A percentile compares a stretch with the other conserved stretches of the same genome.
These are phyloP conservation scores for Ptilodon capucinus DNA, from an alignment of 2,888 invertebrate species.

Conservation along the genomic window DNA sequence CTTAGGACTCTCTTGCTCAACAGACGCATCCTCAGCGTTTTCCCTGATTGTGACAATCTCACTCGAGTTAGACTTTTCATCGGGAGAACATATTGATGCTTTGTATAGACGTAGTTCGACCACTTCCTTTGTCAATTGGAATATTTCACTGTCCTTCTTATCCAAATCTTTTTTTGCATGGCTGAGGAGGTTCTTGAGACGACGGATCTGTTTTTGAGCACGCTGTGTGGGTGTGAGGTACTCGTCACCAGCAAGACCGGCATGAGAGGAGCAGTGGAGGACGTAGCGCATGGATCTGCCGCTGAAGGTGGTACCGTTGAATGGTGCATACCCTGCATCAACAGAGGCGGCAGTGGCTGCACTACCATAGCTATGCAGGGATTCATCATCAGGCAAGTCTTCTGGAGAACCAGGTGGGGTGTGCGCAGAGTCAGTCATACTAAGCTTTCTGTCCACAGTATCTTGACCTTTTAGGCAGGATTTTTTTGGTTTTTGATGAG, in stretches of 20 bases:
- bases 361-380: conserved; percentile 90
- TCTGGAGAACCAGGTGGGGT: conserved; percentile 85
- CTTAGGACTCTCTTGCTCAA: conserved; percentile 61
- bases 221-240: conserved; percentile 95
- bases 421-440: conserved; percentile 76
- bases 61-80: conserved; percentile 90
- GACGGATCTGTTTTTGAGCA: conserved; percentile 90
- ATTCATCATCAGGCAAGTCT: conserved; percentile 88
- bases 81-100: conserved; percentile 90
- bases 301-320: conserved; percentile 87
- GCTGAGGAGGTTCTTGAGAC: conserved; percentile 87
- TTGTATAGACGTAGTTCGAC: conserved; percentile 91
- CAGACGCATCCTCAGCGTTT: conserved; percentile 77
- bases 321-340: conserved; percentile 91
- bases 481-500: conserved; percentile 64
- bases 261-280: conserved; percentile 92
- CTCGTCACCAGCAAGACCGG: conserved; percentile 89
- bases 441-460: conserved; percentile 58
- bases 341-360: conserved; percentile 90
- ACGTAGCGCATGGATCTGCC: conserved; percentile 90
- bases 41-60: conserved; percentile 89
- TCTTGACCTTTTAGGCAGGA: conserved; percentile 67
- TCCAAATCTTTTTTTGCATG: conserved; percentile 90
- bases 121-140: conserved; percentile 89
- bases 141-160: conserved; percentile 91